Evolutionary conservation across 2,113 vertebrate species (phyloP), one percentile per base, ranked within the genome.

Genomic region (Callionymus lyra): DNA sequence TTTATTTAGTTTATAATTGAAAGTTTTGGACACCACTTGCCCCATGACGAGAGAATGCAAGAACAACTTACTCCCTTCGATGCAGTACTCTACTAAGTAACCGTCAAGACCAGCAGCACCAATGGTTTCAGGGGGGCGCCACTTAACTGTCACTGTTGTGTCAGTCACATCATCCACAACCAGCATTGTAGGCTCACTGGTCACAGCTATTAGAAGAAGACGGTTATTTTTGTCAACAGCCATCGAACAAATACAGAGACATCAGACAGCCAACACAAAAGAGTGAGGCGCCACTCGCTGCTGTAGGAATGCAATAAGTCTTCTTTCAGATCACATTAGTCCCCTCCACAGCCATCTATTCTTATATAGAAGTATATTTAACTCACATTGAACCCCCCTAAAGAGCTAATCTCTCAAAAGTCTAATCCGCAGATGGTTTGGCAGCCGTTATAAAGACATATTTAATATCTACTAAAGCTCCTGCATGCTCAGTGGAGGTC

Each of bases 81-180:
- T 50, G 82, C 91, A 93, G 76, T 98, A 99, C 66, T 99, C 94
- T 73, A 99, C 70, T 55, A 89, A 70, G 65, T 99, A 99, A 62
- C 95, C 95, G 0, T 98, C 93, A 67, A 99, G 75, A 41, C 95
- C 95, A 10, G 95, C 94, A 0, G 94, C 95, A 32, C 95, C 95
- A 0, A 99, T 98, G 47, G 91, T 93, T 60, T 99, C 95, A 16
- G 95, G 95, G 3, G 94, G 93, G 36, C 94, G 85, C 95, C 95
- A 98, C 64, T 92, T 99, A 76, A 99, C 85, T 0, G 95, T 96
- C 53, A 99, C 90, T 0, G 87, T 70, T 18, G 53, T 87, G 62
- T 99, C 95, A 0, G 94, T 99, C 34, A 98, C 88, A 0, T 84
- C 87, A 35, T 99, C 95, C 46, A 97, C 89, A 10, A 90, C 82